Conservation (phyloP, 2,113 vertebrate species). For the Xerus inauris region DNA sequence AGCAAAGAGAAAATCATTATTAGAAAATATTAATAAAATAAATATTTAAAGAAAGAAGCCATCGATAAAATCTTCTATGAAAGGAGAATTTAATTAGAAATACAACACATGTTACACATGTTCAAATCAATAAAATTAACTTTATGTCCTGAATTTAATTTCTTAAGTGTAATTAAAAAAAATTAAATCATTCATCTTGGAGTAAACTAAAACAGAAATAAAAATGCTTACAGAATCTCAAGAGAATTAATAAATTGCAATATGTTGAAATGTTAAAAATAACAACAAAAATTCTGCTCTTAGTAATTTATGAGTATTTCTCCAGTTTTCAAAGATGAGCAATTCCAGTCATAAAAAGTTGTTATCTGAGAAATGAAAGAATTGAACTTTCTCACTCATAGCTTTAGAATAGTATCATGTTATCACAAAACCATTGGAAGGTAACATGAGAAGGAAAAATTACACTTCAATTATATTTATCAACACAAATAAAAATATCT, state of each 20-base stretch:
- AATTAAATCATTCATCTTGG: not conserved
- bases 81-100: not conserved
- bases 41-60: not conserved
- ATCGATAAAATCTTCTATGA: not conserved
- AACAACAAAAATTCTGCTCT: not conserved
- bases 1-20: not conserved
- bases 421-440: not conserved
- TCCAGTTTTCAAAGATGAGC: not conserved
- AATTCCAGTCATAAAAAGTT: not conserved
- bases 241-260: not conserved
- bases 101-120: not conserved
- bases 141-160: not conserved
- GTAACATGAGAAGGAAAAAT: not conserved
- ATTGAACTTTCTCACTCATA: not conserved
- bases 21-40: not conserved
- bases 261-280: not conserved
- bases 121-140: not conserved
- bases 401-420: not conserved
- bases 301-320: not conserved
- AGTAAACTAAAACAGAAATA: not conserved
- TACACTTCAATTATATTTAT: not conserved
- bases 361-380: too few relatives aligned
- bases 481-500: not conserved
- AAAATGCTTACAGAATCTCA: accelerated
- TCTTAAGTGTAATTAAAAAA: not conserved